Evolutionary conservation across 2,888 invertebrate species (phyloP).

Genomic region (Stratiomys singularior): DNA sequence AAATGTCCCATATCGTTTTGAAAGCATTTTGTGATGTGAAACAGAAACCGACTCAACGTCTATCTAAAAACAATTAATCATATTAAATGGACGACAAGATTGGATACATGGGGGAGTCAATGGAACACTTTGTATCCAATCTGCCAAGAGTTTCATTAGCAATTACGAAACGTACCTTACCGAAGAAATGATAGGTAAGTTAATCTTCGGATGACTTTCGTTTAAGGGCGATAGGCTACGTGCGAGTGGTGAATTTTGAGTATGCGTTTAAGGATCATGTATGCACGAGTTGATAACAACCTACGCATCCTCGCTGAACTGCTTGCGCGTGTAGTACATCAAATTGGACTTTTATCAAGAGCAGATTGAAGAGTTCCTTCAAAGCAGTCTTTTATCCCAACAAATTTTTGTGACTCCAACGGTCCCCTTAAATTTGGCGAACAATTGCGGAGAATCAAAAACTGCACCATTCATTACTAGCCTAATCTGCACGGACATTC

Average conservation of each 20-base stretch:
- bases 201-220: not conserved
- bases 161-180: conserved; percentile 28
- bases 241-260: not conserved
- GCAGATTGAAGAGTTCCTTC: too few relatives aligned
- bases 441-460: not conserved
- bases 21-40: conserved; percentile 32
- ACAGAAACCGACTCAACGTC: conserved; percentile 4
- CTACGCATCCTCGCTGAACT: too few relatives aligned
- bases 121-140: conserved; percentile 12
- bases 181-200: conserved; percentile 22
- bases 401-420: not conserved
- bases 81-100: conserved; percentile 37
- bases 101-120: conserved; percentile 31
- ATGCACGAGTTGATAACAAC: too few relatives aligned
- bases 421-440: not conserved
- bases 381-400: too few relatives aligned
- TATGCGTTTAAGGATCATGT: too few relatives aligned
- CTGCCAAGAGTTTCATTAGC: conserved; percentile 43
- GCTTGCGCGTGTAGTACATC: too few relatives aligned
- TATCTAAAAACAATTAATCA: conserved; percentile 40
- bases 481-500: not conserved
- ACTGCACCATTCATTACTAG: conserved; percentile 11
- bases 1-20: conserved; percentile 35
- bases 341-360: too few relatives aligned
- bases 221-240: not conserved